Evolutionary conservation across 2,888 invertebrate species (phyloP), one percentile per base, ranked within the genome.

Genomic region (Allophyes oxyacanthae): DNA sequence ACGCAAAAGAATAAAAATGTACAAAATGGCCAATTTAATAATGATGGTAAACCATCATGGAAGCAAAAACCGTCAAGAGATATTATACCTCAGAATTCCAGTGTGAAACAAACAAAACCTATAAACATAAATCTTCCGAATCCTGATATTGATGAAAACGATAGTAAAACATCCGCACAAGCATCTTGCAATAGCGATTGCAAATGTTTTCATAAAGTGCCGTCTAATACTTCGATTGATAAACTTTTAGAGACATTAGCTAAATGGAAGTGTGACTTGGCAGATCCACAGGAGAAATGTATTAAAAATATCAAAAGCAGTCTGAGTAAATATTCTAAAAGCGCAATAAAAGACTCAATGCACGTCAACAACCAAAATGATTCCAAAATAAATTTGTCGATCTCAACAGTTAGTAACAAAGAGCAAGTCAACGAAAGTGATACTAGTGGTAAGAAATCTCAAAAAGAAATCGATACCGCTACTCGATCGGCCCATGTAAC

Each of bases 151-250:
- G 64, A 53, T 28, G 72, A 68, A 36, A 56, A 46, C 8, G 51
- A 49, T 15, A 70, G 34, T 41, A 77, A 77, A 43, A 57, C 30
- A 3, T 63, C 63, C 14, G 52, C 44, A 14, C 54, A 28, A 28
- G 4, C 28, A 28, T 28, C 42, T 11, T 91, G 89, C 64, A 66
- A 65, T 34, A 85, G 73, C 43, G 71, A 84, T 30, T 85, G 85
- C 66, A 72, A 69, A 56, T 92, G 93, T 81, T 90, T 92, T 62
- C 81, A 88, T 72, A 91, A 87, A 79, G 56, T 78, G 5, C 92
- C 92, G 32, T 93, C 93, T 41, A 88, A 81, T 53, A 84, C 85
- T 34, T 93, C 93, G 3, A 83, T 93, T 58, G 86, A 92, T 64
- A 83, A 83, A 57, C 78, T 92, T 48, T 76, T 93, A 42, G 78